Conservation (phyloP, 1,140 invertebrate species). For the Archivesica marissinica region DNA sequence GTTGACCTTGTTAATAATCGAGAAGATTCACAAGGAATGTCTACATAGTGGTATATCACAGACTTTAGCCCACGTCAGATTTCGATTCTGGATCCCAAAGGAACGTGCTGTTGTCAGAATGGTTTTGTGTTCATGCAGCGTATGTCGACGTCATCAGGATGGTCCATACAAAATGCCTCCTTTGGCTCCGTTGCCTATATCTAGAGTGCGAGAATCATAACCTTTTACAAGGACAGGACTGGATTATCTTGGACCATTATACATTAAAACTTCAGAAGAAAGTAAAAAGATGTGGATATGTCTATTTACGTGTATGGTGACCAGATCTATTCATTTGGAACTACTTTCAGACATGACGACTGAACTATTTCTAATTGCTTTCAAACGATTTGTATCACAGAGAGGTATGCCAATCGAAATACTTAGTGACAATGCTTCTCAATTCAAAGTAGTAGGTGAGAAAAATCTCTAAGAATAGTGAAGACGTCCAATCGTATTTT, state of each 20-base stretch:
- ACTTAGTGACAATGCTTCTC: constrained; percentile 23
- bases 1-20: too few species aligned
- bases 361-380: constrained; percentile 32
- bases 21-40: too few species aligned
- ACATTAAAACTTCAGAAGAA: neutral
- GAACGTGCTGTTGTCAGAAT: too few species aligned
- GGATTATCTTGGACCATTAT: neutral
- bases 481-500: too few species aligned
- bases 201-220: neutral
- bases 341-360: constrained; percentile 15
- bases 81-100: too few species aligned
- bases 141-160: too few species aligned
- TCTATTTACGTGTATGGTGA: constrained; percentile 44
- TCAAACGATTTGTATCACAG: neutral
- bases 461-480: too few species aligned
- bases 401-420: neutral
- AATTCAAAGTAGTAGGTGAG: too few species aligned
- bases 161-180: too few species aligned
- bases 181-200: neutral
- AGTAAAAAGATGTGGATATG: constrained; percentile 30
- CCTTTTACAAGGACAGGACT: neutral
- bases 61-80: too few species aligned
- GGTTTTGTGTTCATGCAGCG: too few species aligned
- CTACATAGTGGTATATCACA: too few species aligned
- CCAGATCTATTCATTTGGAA: constrained; percentile 24